Base-by-base conservation (phyloP, 2,888 invertebrate genomes). In the Amblyteles armatorius region DNA sequence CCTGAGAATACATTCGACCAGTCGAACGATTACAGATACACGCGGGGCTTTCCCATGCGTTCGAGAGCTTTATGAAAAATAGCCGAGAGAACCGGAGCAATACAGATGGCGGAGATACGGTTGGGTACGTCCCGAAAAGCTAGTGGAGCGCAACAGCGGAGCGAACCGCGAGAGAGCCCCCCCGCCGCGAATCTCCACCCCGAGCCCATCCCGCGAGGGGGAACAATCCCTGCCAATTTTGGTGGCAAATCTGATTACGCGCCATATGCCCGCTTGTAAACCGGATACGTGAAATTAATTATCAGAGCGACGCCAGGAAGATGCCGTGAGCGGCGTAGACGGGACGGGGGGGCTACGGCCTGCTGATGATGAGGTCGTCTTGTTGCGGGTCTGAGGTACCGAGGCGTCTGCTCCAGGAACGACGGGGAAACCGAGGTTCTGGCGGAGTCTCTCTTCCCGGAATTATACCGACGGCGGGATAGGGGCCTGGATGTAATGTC, bases 221-320 rank as follows among this genome's bases (percentile, higher is more conserved):
- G 90, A 90, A 92, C 93, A 93, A 93, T 93, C 90, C 91, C 93
- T 89, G 91, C 89, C 91, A 93, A 92, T 92, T 93, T 92, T 88
- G 89, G 86, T 87, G 85, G 87, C 88, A 91, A 92, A 92, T 91
- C 90, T 89, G 91, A 92, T 92, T 92, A 92, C 89, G 87, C 89
- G 87, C 82, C 88, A 88, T 88, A 87, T 90, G 90, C 89, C 88
- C 88, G 90, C 90, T 90, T 90, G 91, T 92, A 92, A 92, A 92
- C 92, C 90, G 91, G 90, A 92, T 92, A 90, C 91, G 91, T 91
- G 91, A 92, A 92, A 92, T 92, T 92, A 92, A 92, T 92, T 91
- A 91, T 91, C 91, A 89, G 86, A 87, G 84, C 88, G 87, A 83
- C 81, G 87, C 84, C 87, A 83, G 85, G 88, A 85, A 85, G 88